Evolutionary conservation across 2,797 vertebrate species (phyloP).

Genomic region (Xenops minutus): DNA sequence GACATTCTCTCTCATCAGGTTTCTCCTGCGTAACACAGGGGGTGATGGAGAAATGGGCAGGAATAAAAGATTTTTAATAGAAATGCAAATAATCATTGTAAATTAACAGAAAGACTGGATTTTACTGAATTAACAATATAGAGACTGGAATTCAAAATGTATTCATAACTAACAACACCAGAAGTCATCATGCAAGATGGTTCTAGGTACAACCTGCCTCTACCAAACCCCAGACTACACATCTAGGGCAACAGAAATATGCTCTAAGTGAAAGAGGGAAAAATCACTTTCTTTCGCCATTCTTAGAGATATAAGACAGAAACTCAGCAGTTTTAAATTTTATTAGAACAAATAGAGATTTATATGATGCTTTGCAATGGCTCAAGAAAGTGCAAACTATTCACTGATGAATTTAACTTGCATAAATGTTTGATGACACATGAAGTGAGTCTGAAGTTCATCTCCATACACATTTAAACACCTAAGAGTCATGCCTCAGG

Average conservation of each 20-base stretch:
- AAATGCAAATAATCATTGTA: not conserved
- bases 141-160: not conserved
- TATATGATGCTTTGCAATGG: not conserved
- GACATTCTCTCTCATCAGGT: not conserved
- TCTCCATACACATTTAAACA: not conserved
- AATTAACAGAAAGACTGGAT: not conserved
- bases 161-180: not conserved
- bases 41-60: not conserved
- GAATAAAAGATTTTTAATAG: not conserved
- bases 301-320: not conserved
- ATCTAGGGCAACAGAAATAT: not conserved
- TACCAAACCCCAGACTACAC: not conserved
- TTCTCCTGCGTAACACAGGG: not conserved
- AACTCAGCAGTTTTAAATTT: not conserved
- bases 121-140: not conserved
- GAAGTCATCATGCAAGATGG: not conserved
- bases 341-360: not conserved
- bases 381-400: not conserved
- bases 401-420: not conserved
- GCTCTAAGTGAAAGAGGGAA: rapidly evolving
- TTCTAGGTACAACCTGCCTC: not conserved
- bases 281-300: not conserved
- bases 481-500: not conserved
- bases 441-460: not conserved
- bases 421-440: not conserved